These are phyloP conservation scores for Cynocephalus volans DNA, from an alignment of 2,113 vertebrate genomes.

Conservation along the genomic window DNA sequence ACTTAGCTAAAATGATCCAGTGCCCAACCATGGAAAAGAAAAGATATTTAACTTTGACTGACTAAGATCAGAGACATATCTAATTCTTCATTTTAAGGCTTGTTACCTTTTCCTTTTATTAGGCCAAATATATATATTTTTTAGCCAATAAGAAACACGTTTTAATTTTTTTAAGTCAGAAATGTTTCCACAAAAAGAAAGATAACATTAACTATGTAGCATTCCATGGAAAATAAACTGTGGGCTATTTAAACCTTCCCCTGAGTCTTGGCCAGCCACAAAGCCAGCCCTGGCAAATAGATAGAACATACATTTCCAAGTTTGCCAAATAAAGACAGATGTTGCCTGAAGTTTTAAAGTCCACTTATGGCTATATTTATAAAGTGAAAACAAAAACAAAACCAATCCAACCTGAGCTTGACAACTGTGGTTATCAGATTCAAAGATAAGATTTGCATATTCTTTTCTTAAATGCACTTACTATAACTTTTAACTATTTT, in stretches of 20 bases:
- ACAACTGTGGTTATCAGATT: neutral
- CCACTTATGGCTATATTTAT: neutral
- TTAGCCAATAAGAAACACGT: neutral
- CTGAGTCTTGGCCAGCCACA: constrained; percentile 71
- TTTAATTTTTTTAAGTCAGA: constrained; percentile 62
- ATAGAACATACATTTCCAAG: constrained; percentile 61
- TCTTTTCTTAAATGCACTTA: neutral
- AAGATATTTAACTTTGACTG: neutral
- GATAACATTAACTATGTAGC: constrained; percentile 75
- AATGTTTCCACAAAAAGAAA: constrained; percentile 51
- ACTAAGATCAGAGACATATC: neutral
- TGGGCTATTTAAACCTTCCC: constrained; percentile 38
- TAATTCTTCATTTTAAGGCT: constrained; percentile 18
- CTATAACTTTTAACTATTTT: neutral
- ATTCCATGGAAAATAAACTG: constrained; percentile 57
- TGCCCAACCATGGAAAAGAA: neutral
- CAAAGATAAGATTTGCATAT: neutral
- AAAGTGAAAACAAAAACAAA: constrained; percentile 41
- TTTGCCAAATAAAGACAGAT: constrained; percentile 61
- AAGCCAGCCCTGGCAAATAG: constrained; percentile 59
- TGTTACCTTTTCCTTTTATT: neutral
- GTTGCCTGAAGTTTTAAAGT: constrained; percentile 49
- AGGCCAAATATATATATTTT: neutral
- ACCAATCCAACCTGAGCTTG: neutral
- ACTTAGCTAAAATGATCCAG: neutral